These are phyloP conservation scores for Neosilurus mollespiculum DNA, from an alignment of 2,797 vertebrate species.

Conservation along the genomic window DNA sequence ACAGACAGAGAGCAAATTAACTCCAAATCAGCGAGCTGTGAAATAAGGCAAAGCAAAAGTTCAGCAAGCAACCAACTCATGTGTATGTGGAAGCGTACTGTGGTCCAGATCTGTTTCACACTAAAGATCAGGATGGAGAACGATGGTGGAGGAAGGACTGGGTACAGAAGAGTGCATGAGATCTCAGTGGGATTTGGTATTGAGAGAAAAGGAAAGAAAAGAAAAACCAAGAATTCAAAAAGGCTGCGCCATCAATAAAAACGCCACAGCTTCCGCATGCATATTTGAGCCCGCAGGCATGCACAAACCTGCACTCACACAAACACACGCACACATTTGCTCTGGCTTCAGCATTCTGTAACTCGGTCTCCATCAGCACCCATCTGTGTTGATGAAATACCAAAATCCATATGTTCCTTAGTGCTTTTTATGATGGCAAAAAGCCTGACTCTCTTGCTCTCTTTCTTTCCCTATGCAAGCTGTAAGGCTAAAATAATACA, in stretches of 20 bases:
- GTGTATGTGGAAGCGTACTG: conserved; percentile 12
- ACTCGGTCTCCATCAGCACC: conserved; percentile 24
- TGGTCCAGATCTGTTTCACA: conserved; percentile 27
- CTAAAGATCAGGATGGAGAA: conserved; percentile 3
- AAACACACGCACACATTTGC: background rate
- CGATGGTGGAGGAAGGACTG: background rate
- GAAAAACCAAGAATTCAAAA: conserved; percentile 18
- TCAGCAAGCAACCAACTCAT: conserved; percentile 23
- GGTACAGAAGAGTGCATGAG: conserved; percentile 30
- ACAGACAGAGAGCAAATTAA: conserved; percentile 9
- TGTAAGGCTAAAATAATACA: background rate
- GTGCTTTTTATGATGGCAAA: conserved; percentile 12
- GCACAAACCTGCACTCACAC: background rate
- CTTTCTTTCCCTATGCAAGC: background rate
- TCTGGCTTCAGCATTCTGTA: background rate
- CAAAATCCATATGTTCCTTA: conserved; percentile 30
- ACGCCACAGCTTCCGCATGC: background rate
- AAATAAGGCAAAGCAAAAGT: conserved; percentile 35
- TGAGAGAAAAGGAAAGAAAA: conserved; percentile 34
- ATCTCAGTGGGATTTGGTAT: conserved; percentile 43
- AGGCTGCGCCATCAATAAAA: conserved; percentile 18
- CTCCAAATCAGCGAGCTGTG: background rate
- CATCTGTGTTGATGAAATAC: conserved; percentile 20
- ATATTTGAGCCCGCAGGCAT: background rate
- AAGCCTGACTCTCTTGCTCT: background rate